Evolutionary conservation across 2,888 invertebrate species (phyloP).

Genomic region (Leucophenga maculata): DNA sequence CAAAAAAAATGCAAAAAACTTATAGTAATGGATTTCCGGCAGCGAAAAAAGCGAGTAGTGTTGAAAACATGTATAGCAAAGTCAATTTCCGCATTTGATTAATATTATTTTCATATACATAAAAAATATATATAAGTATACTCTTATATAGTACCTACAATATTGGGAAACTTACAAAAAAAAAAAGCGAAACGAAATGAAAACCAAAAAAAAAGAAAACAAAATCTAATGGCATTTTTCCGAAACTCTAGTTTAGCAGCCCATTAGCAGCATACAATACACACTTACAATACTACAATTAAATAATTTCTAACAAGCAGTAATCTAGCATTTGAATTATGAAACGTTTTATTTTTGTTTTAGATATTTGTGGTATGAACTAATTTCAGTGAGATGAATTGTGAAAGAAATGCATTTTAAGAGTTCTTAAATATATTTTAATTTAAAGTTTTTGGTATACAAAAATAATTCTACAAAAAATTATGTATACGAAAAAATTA

Average conservation of each 20-base stretch:
- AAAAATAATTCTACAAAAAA: too few relatives aligned
- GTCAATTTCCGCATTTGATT: conserved; percentile 31
- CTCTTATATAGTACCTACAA: too few relatives aligned
- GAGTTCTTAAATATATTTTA: too few relatives aligned
- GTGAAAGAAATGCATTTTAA: too few relatives aligned
- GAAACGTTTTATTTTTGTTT: background rate
- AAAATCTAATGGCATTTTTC: background rate
- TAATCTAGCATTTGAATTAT: too few relatives aligned
- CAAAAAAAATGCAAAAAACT: background rate
- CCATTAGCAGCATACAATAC: too few relatives aligned
- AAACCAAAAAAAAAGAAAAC: background rate
- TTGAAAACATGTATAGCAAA: conserved; percentile 14
- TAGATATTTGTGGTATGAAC: background rate
- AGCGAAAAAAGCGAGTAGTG: background rate
- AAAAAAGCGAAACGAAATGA: too few relatives aligned
- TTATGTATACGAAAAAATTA: too few relatives aligned
- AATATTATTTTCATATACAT: conserved; percentile 22
- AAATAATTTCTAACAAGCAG: too few relatives aligned
- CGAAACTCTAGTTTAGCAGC: background rate
- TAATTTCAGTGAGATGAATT: too few relatives aligned
- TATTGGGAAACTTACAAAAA: background rate
- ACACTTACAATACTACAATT: too few relatives aligned
- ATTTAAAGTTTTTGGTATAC: too few relatives aligned
- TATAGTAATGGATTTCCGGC: background rate
- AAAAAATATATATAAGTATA: background rate